Conservation (phyloP, 2,888 invertebrate genomes). For the Calameuta idolon region DNA sequence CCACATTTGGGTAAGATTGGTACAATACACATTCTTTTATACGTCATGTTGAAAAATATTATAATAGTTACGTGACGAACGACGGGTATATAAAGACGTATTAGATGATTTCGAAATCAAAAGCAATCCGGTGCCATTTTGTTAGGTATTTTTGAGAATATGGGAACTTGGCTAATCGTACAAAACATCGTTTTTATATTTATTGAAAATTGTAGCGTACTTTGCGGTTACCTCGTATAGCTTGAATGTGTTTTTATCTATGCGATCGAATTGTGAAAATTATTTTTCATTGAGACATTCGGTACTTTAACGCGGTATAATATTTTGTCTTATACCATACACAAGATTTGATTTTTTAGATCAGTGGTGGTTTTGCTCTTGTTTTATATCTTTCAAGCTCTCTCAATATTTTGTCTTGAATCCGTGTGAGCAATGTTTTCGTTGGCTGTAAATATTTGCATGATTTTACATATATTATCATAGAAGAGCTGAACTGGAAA, state of each 20-base stretch:
- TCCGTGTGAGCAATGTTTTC: background rate
- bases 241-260: background rate
- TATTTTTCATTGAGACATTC: background rate
- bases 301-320: background rate
- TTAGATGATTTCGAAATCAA: background rate
- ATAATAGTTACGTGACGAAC: background rate
- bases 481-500: background rate
- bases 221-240: background rate
- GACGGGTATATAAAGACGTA: background rate
- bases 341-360: background rate
- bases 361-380: background rate
- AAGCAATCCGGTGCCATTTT: slow-evolving; percentile 4
- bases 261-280: background rate
- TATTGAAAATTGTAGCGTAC: background rate
- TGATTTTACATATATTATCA: background rate
- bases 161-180: background rate
- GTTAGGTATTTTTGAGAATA: background rate
- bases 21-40: background rate
- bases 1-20: background rate
- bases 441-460: background rate
- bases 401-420: background rate
- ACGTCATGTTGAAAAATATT: background rate
- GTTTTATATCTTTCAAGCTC: background rate
- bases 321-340: background rate
- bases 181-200: background rate